Conservation (phyloP, 2,888 invertebrate genomes). For the Amiota communis region DNA sequence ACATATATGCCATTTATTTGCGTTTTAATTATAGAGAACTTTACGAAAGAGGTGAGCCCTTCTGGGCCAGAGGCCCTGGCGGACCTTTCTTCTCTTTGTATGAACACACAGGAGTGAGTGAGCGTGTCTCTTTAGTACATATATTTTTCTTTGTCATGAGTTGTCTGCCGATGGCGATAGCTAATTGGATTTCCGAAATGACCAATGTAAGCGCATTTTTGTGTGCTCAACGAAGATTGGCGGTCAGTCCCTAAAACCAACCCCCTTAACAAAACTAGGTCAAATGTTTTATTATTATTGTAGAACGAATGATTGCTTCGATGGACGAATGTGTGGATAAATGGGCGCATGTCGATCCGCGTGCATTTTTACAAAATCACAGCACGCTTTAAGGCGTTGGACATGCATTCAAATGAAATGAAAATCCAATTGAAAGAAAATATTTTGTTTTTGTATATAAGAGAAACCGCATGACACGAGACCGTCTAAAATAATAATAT, state of each 20-base stretch:
- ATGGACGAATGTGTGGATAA: neutral
- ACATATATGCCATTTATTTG: no score
- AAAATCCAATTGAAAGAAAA: no score
- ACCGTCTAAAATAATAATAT: no score
- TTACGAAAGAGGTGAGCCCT: no score
- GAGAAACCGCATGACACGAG: no score
- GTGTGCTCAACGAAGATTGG: neutral
- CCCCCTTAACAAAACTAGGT: neutral
- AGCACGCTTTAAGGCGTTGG: constrained; percentile 9
- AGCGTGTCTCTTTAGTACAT: neutral
- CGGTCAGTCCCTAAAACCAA: neutral
- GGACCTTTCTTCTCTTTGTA: no score
- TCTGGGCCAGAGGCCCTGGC: no score
- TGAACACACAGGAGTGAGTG: neutral
- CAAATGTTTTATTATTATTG: constrained; percentile 1
- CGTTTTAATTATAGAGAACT: no score
- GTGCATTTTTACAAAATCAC: neutral
- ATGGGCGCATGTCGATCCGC: neutral
- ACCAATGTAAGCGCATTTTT: constrained; percentile 26
- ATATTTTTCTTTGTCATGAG: neutral
- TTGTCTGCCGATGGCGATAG: neutral
- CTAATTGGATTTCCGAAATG: constrained; percentile 55
- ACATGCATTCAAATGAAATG: neutral
- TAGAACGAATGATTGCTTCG: neutral
- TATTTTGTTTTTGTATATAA: no score